These are phyloP conservation scores for Wiebesia pumilae DNA, from an alignment of 1,140 invertebrate species.

Conservation along the genomic window DNA sequence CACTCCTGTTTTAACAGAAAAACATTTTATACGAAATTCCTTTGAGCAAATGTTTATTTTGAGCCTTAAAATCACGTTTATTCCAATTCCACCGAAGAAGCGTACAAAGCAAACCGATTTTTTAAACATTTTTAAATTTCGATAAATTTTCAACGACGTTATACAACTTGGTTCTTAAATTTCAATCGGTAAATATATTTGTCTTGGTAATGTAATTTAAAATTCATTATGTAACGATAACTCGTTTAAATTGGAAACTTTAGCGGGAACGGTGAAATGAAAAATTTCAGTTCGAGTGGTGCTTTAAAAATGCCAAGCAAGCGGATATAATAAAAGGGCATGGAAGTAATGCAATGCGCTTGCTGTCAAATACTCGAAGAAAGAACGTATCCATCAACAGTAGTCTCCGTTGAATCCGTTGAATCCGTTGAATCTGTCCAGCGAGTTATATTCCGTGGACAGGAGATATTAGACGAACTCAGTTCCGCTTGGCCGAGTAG, in stretches of 20 bases:
- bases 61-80: background rate
- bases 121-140: background rate
- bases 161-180: background rate
- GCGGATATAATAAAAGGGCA: background rate
- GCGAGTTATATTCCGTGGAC: background rate
- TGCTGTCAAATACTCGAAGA: background rate
- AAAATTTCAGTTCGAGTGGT: background rate
- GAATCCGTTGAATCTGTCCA: background rate
- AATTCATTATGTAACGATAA: background rate
- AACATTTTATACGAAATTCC: background rate
- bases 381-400: background rate
- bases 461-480: background rate
- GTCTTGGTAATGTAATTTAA: background rate
- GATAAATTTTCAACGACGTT: background rate
- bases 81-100: background rate
- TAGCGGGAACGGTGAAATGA: background rate
- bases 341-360: background rate
- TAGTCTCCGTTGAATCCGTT: background rate
- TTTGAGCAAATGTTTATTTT: background rate
- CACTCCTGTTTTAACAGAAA: background rate
- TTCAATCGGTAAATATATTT: background rate
- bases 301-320: background rate
- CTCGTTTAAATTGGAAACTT: background rate
- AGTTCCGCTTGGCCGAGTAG: background rate
- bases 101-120: background rate